These are phyloP conservation scores for Gymnothorax reevesii DNA, from an alignment of 2,797 vertebrate species.

Conservation along the genomic window DNA sequence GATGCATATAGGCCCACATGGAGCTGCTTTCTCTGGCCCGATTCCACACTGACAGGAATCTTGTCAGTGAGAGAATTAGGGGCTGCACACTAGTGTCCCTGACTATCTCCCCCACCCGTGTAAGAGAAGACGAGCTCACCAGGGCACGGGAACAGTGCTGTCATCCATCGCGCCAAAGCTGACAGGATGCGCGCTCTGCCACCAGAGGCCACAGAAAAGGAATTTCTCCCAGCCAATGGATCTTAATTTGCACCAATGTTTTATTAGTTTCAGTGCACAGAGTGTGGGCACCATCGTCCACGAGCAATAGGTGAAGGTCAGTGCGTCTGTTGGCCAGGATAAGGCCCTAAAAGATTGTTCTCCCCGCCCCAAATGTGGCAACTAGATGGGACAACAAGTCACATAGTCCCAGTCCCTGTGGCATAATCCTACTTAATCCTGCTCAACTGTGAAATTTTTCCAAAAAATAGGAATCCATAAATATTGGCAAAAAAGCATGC, in stretches of 20 bases:
- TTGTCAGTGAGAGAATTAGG: slow-evolving; percentile 13
- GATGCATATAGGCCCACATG: background rate
- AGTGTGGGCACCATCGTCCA: background rate
- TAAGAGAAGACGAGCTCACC: background rate
- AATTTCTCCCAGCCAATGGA: slow-evolving; percentile 23
- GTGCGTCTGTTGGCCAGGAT: background rate
- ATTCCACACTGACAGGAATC: slow-evolving; percentile 17
- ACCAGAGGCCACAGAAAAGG: slow-evolving; percentile 29
- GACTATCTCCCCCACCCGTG: background rate
- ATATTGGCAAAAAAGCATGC: slow-evolving; percentile 34
- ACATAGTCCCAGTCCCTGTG: background rate
- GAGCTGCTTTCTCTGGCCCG: background rate
- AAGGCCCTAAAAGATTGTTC: background rate
- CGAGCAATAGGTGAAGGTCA: slow-evolving; percentile 16
- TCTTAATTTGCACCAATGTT: slow-evolving; percentile 19
- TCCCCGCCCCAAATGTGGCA: background rate
- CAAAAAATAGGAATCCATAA: slow-evolving; percentile 28
- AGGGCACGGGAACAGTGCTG: background rate
- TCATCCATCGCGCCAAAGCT: slow-evolving; percentile 17
- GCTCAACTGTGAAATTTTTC: background rate
- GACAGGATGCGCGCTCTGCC: slow-evolving; percentile 14
- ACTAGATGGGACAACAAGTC: background rate
- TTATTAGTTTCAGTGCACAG: slow-evolving; percentile 6
- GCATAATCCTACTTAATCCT: slow-evolving; percentile 21
- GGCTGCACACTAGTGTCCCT: slow-evolving; percentile 11